phyloP scores from a whole-genome alignment of 2,113 vertebrate genomes.

The Sceloporus tristichus region DNA sequence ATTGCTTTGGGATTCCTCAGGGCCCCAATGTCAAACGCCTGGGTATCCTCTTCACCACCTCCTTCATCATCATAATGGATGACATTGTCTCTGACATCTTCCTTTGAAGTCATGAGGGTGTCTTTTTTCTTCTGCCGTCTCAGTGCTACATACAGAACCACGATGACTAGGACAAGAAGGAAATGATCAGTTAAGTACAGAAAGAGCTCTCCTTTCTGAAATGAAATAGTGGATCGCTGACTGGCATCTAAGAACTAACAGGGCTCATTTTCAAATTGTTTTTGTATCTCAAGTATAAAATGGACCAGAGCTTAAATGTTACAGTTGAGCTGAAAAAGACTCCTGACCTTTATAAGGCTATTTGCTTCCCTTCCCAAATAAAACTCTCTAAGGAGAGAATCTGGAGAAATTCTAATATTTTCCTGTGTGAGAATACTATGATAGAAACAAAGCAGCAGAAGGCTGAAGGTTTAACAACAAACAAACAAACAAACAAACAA shows the following conservation, averaged over 20 bases:
- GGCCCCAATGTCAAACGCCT: slow-evolving; percentile 97
- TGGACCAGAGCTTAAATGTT: neutral
- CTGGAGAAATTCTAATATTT: neutral
- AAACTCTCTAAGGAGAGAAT: neutral
- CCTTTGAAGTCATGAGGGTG: slow-evolving; percentile 97
- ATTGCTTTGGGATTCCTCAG: slow-evolving; percentile 94
- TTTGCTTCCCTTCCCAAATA: neutral
- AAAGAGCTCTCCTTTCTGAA: slow-evolving; percentile 31
- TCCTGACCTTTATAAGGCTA: neutral
- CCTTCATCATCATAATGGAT: slow-evolving; percentile 99
- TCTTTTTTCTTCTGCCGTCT: slow-evolving; percentile 95
- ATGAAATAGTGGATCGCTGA: neutral
- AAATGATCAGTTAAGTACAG: slow-evolving; percentile 30
- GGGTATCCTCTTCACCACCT: slow-evolving; percentile 97
- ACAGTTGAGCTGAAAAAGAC: neutral
- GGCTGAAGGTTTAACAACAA: neutral
- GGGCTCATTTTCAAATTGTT: neutral
- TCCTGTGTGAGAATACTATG: neutral
- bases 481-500: neutral
- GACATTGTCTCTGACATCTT: slow-evolving; percentile 97
- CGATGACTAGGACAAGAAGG: slow-evolving; percentile 84
- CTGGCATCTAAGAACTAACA: neutral
- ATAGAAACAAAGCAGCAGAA: neutral
- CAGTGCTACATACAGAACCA: slow-evolving; percentile 95
- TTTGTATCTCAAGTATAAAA: neutral